Evolutionary conservation across 2,113 vertebrate species (phyloP).

Genomic region (Prunella himalayana): DNA sequence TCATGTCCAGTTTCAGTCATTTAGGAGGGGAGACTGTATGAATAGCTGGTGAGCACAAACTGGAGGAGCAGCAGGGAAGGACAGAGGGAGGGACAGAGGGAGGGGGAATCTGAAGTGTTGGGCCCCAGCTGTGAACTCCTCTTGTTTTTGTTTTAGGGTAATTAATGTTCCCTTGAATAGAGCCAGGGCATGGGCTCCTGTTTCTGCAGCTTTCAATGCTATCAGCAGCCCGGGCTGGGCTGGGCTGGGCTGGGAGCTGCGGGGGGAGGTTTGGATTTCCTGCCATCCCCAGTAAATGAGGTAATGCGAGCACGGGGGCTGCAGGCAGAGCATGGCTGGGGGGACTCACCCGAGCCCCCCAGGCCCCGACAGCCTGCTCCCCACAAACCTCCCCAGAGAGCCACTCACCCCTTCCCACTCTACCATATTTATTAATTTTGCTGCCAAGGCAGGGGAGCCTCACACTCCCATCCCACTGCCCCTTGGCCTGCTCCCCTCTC

Average conservation of each 20-base stretch:
- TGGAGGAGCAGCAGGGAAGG: slow-evolving; percentile 25
- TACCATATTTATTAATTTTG: background rate
- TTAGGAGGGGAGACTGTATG: background rate
- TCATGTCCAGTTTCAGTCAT: background rate
- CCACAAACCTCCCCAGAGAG: background rate
- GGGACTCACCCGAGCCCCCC: background rate
- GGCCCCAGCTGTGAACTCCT: slow-evolving; percentile 52
- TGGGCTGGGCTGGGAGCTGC: background rate
- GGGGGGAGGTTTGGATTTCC: slow-evolving; percentile 35
- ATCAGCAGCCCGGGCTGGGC: background rate
- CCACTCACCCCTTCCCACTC: rapidly evolving
- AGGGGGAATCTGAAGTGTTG: slow-evolving; percentile 34
- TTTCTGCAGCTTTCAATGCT: slow-evolving; percentile 41
- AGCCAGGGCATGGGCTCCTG: slow-evolving; percentile 25
- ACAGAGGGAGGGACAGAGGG: background rate
- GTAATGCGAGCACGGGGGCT: background rate
- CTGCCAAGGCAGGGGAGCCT: background rate
- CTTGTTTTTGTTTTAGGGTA: slow-evolving; percentile 69
- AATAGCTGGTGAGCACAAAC: background rate
- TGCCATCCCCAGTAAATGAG: slow-evolving; percentile 38
- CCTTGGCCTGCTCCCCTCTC: background rate
- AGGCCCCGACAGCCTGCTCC: background rate
- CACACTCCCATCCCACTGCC: background rate
- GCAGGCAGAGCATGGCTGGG: background rate
- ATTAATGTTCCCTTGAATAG: slow-evolving; percentile 65